A percentile compares a stretch with the other conserved stretches of the same genome.
Conservation (phyloP, 2,888 invertebrate species). For the Copidosoma aretas region DNA sequence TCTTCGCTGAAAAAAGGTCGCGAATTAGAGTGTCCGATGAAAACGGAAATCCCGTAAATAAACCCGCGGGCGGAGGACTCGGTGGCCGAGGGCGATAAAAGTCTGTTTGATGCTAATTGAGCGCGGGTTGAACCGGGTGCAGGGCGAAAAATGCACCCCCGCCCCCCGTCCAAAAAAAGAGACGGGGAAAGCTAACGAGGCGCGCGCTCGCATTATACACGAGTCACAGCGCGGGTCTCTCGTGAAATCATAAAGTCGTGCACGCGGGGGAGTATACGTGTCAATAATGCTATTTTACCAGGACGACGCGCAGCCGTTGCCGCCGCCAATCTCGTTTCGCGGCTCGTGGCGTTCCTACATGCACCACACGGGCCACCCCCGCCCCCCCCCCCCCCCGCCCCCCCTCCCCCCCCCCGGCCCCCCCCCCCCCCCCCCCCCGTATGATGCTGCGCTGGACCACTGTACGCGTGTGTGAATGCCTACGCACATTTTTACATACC, state of each 20-base stretch:
- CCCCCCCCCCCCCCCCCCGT: no score
- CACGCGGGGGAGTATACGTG: conserved; percentile 31
- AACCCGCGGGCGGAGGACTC: background rate
- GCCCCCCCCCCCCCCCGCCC: no score
- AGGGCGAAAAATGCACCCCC: no score
- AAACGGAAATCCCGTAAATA: background rate
- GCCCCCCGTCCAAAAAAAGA: background rate
- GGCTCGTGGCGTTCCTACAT: conserved; percentile 48
- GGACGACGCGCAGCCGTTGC: conserved; percentile 43
- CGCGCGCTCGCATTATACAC: conserved; percentile 6
- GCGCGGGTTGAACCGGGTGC: background rate
- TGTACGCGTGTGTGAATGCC: conserved; percentile 33
- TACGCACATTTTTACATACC: no score
- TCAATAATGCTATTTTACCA: conserved; percentile 50
- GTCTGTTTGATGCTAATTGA: conserved; percentile 5
- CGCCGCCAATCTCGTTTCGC: conserved; percentile 55
- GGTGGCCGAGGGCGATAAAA: background rate
- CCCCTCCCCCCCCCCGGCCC: no score
- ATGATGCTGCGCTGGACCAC: no score
- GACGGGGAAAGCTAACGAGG: background rate
- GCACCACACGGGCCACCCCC: conserved; percentile 10
- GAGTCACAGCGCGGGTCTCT: conserved; percentile 11
- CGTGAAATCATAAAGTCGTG: conserved; percentile 36
- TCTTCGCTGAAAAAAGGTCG: no score
- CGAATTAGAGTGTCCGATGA: background rate